Base-by-base conservation (phyloP, 2,113 vertebrate genomes). In the Stegastes partitus region DNA sequence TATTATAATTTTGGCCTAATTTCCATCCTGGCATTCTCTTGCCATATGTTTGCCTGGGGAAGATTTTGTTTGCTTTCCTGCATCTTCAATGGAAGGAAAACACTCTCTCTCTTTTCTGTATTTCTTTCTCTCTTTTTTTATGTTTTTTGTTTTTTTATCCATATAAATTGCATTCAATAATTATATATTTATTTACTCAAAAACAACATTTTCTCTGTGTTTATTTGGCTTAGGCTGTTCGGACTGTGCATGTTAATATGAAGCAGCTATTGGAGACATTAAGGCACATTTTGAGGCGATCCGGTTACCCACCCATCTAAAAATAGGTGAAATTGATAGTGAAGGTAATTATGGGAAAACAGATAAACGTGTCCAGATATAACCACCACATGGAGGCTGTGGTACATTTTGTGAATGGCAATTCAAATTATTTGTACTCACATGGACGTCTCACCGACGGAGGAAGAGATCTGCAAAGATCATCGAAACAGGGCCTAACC, bases 1-100 rank as follows among this genome's bases (percentile, higher is more conserved):
- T 80, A 80, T 47, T 80, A 80, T 47, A 73, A 83, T 78, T 84
- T 70, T 77, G 55, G 68, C 39, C 63, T 84, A 69, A 84, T 92
- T 84, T 86, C 61, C 70, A 87, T 89, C 64, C 77, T 87, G 68
- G 21, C 37, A 26, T 85, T 91, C 77, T 73, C 49, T 79, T 74
- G 74, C 86, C 87, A 90, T 81, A 73, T 87, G 81, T 89, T 83
- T 86, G 77, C 63, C 54, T 68, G 57, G n/a, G 87, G 68, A 81
- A 65, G 7, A 45, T 68, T 61, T 81, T 83, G 67, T 85, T 89
- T 79, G 67, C 69, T 71, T 68, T 45, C 64, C 28, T 59, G 49
- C 68, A 81, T 51, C 57, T 82, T 77, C 64, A 83, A 51, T 34
- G 25, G 16, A 87, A 39, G 3, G 6, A 74, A 67, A 16, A 63